Percentiles rank a stretch among this genome's conserved stretches.
These are phyloP conservation scores for Falco cherrug DNA, from an alignment of 2,797 vertebrate species.

Conservation along the genomic window DNA sequence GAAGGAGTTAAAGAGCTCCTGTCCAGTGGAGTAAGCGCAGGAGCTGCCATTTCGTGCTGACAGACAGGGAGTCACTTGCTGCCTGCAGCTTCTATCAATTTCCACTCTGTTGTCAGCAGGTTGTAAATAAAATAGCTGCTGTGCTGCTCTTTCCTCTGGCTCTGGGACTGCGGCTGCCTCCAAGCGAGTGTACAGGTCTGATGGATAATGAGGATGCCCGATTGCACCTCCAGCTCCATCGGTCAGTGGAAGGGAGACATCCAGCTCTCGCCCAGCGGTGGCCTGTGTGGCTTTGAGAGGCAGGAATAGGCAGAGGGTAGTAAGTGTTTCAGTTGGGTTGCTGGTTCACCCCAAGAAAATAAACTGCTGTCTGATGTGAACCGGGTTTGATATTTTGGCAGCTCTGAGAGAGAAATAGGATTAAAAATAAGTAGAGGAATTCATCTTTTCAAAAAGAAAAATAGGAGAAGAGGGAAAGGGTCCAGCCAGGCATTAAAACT, in stretches of 20 bases:
- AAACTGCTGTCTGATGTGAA: background rate
- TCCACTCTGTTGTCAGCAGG: slow-evolving; percentile 55
- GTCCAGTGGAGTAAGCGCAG: background rate
- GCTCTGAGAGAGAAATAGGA: background rate
- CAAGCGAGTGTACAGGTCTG: background rate
- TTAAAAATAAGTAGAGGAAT: slow-evolving; percentile 46
- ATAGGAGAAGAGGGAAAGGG: background rate
- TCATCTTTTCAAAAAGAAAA: slow-evolving; percentile 28
- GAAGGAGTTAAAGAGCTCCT: slow-evolving; percentile 5
- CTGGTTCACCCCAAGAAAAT: background rate
- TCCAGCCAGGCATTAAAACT: slow-evolving; percentile 9
- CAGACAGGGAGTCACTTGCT: slow-evolving; percentile 41
- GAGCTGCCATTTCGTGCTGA: slow-evolving; percentile 56
- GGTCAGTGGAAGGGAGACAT: background rate
- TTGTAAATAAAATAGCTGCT: slow-evolving; percentile 57
- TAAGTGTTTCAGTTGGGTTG: background rate
- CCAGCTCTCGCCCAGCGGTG: fast-evolving
- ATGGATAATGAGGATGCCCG: background rate
- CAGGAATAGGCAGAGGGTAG: background rate
- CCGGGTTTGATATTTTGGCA: background rate
- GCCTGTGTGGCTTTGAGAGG: background rate
- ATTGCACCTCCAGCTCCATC: background rate
- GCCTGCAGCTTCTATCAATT: slow-evolving; percentile 63
- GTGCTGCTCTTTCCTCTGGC: background rate
- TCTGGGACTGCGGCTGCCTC: background rate